Evolutionary conservation across 2,113 vertebrate genomes (phyloP), one percentile per base, ranked within the genome.

Genomic region (Odontophorus gujanensis): DNA sequence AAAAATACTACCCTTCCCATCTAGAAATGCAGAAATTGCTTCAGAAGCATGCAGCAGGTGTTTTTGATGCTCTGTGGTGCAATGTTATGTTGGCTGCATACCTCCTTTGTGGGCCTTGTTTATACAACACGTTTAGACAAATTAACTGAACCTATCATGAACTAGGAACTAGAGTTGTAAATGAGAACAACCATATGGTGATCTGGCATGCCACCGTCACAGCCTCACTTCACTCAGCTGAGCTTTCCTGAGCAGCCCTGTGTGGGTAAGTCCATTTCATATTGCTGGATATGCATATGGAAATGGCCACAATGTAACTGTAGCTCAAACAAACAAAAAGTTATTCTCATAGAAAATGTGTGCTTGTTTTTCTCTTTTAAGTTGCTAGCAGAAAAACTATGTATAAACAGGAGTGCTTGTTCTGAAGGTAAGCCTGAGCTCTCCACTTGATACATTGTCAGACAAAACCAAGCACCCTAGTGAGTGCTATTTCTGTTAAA

Each of bases 71-170:
- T 85, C 47, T 8, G 42, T 43, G 89, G 32, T 83, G 51, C 69
- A 26, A 42, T 28, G 20, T 9, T 34, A 8, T 47, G 47, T 50
- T 92, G 90, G 68, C 90, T 93, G 83, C 88, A 68, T 76, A 68
- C 68, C 73, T 87, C 61, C 82, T 93, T 80, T 90, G 85, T 36
- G 90, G 90, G 80, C 43, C 93, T 71, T 94, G 90, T 93, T 96
- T 95, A 57, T 16, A 47, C 73, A 93, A 51, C 65, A 34, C 50
- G 61, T 90, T 94, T 40, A 96, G 82, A 75, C 93, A 90, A 94
- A 92, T 88, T 47, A 83, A 21, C 19, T 68, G 83, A 83, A n/a
- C 76, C 72, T 57, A 5, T 85, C 53, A 13, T 0, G 21, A 66
- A 5, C 19, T 8, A 2, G 48, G 25, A 24, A 0, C 66, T 13